Evolutionary conservation across 2,113 vertebrate genomes (phyloP), one percentile per base, ranked within the genome.

Genomic region (Delphinus delphis): DNA sequence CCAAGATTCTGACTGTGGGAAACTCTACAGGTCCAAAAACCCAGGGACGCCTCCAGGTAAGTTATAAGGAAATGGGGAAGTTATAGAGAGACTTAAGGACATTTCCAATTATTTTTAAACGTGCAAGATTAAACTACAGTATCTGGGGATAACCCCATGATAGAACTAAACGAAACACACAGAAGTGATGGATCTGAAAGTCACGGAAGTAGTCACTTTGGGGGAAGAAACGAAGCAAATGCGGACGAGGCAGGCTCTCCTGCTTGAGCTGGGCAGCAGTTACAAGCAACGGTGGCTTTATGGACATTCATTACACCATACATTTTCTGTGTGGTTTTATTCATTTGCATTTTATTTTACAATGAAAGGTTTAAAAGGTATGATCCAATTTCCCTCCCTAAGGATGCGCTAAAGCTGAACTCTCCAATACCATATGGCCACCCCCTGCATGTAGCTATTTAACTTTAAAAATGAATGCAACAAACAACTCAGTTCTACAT

Each of bases 391-490:
- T 71, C 33, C 55, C 26, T 94, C 47, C 74, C 63, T n/a, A 28
- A 71, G 58, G 14, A 74, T 71, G 83, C 31, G 17, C 68, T n/a
- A 84, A 68, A 85, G 77, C 31, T n/a, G 14, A 88, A 50, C 70
- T 67, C 67, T 86, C 60, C 77, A 65, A 53, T 36, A 28, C 4
- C 25, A 58, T 6, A 60, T 6, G 38, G 70, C 33, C 25, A 62
- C 47, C 36, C 18, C 6, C 79, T 44, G 20, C 50, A 55, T 50
- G 31, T 60, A 79, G 60, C 33, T 60, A 70, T n/a, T 90, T 70
- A 94, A 73, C 74, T 94, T 94, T 77, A 71, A 82, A 92, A 76
- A 86, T 55, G 81, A 95, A 41, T 3, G 50, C 63, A 63, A 84
- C 62, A 44, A 60, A 88, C 85, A 81, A 58, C 77, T 70, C 44